phyloP scores from a whole-genome alignment of 2,888 invertebrate species.

The Netelia virgata region DNA sequence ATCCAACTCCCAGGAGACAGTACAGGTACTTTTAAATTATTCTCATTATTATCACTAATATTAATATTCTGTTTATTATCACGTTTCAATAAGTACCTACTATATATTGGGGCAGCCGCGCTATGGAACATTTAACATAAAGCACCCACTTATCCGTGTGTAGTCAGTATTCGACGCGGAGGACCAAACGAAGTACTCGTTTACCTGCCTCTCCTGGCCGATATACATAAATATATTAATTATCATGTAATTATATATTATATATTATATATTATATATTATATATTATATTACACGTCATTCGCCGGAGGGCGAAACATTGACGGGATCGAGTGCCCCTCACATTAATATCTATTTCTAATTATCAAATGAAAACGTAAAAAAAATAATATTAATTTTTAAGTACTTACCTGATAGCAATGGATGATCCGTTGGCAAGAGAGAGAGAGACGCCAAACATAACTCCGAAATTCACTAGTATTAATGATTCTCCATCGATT shows the following conservation, averaged over 20 bases:
- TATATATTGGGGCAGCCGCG: slow-evolving; percentile 27
- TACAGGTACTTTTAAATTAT: slow-evolving; percentile 53
- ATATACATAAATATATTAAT: slow-evolving; percentile 43
- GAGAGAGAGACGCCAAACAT: slow-evolving; percentile 4
- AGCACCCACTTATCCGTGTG: slow-evolving; percentile 38
- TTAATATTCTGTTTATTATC: slow-evolving; percentile 33
- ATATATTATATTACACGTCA: background rate
- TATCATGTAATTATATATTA: slow-evolving; percentile 32
- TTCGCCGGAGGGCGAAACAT: background rate
- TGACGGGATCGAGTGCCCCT: slow-evolving; percentile 29
- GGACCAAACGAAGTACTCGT: slow-evolving; percentile 40
- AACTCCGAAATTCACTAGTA: slow-evolving; percentile 29
- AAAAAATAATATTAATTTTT: slow-evolving; percentile 36
- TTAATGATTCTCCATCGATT: slow-evolving; percentile 27
- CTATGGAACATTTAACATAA: slow-evolving; percentile 19
- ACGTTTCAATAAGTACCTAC: background rate
- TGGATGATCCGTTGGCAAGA: slow-evolving; percentile 19
- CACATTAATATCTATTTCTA: slow-evolving; percentile 40
- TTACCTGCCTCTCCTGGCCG: slow-evolving; percentile 49
- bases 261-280: slow-evolving; percentile 34
- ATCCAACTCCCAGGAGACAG: slow-evolving; percentile 32
- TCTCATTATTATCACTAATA: slow-evolving; percentile 22
- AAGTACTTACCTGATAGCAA: slow-evolving; percentile 42
- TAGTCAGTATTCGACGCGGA: slow-evolving; percentile 62
- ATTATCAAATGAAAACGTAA: slow-evolving; percentile 14